Evolutionary conservation across 2,888 invertebrate species (phyloP).

Genomic region (Eupithecia subfuscata): DNA sequence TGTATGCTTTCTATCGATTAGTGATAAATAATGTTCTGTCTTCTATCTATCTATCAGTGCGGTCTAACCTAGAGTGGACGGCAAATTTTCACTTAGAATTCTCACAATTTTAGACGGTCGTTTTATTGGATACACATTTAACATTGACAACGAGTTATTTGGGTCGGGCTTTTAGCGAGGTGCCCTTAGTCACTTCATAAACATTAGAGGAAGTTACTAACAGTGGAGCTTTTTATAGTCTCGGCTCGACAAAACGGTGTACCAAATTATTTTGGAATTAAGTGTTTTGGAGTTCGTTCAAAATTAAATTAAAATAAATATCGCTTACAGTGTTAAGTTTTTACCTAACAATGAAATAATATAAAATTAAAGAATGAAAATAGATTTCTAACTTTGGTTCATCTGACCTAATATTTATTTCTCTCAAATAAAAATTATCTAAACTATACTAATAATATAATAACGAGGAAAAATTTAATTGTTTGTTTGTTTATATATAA

Average conservation of each 20-base stretch:
- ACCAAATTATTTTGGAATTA: not conserved
- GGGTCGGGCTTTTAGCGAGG: slow-evolving; percentile 49
- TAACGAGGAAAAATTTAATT: no score
- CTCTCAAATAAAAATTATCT: no score
- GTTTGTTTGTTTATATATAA: no score
- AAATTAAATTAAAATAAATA: not conserved
- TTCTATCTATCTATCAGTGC: no score
- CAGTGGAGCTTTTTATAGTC: slow-evolving; percentile 29
- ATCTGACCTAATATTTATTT: not conserved
- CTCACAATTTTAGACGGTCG: slow-evolving; percentile 62
- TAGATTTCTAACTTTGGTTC: not conserved
- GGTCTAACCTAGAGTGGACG: slow-evolving; percentile 55
- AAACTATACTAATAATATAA: not conserved
- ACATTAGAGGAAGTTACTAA: slow-evolving; percentile 34
- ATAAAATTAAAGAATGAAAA: not conserved
- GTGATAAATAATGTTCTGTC: no score
- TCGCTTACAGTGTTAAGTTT: not conserved
- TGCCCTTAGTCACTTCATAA: slow-evolving; percentile 42
- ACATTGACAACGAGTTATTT: slow-evolving; percentile 47
- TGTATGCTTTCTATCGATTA: no score
- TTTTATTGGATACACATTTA: slow-evolving; percentile 61
- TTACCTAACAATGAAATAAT: not conserved
- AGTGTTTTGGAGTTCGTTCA: slow-evolving; percentile 1
- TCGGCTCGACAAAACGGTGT: slow-evolving; percentile 18
- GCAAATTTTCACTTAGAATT: slow-evolving; percentile 79